These are phyloP conservation scores for Embidobia sp. DNA, from an alignment of 2,888 invertebrate genomes.

Conservation along the genomic window DNA sequence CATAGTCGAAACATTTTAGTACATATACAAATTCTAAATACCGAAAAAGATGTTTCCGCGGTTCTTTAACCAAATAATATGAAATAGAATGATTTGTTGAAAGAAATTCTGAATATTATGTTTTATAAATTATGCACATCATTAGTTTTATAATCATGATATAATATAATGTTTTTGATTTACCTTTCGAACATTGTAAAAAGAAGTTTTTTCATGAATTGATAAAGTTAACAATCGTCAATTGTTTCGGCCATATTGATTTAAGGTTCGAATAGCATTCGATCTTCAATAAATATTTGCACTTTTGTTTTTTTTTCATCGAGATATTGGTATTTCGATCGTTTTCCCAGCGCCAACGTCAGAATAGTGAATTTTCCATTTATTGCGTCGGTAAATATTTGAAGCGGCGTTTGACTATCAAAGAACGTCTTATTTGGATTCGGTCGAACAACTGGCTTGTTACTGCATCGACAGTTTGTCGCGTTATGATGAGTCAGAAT, in stretches of 20 bases:
- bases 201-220: too few species aligned
- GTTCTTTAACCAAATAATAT: too few species aligned
- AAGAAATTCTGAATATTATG: too few species aligned
- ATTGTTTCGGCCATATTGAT: slow-evolving; percentile 27
- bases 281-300: neutral
- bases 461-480: slow-evolving; percentile 25
- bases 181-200: too few species aligned
- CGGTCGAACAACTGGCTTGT: slow-evolving; percentile 25
- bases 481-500: slow-evolving; percentile 37
- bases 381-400: slow-evolving; percentile 48
- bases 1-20: too few species aligned
- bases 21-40: too few species aligned
- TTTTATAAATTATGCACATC: too few species aligned
- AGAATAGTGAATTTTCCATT: slow-evolving; percentile 25
- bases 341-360: slow-evolving; percentile 34
- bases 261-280: neutral
- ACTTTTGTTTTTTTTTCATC: slow-evolving; percentile 5
- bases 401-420: slow-evolving; percentile 18
- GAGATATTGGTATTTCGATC: slow-evolving; percentile 16
- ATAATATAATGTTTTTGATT: too few species aligned
- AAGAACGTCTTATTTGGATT: slow-evolving; percentile 21
- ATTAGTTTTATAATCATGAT: too few species aligned
- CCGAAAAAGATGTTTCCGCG: too few species aligned
- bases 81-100: too few species aligned
- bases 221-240: slow-evolving; percentile 11